phyloP scores from a whole-genome alignment of 2,797 vertebrate genomes.

The Eidolon dupreanum region DNA sequence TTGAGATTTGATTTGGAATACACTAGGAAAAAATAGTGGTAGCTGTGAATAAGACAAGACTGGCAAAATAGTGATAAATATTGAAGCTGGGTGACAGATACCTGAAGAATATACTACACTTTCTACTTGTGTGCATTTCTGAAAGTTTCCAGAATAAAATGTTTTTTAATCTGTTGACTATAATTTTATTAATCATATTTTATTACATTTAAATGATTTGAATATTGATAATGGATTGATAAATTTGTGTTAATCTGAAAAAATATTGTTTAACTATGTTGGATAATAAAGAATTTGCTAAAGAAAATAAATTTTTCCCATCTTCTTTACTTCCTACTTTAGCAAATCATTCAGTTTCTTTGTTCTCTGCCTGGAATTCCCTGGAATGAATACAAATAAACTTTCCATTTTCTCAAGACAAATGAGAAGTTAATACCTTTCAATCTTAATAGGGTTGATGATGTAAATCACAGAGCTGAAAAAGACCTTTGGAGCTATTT shows the following conservation, averaged over 20 bases:
- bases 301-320: not conserved
- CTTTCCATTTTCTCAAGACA: not conserved
- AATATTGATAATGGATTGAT: not conserved
- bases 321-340: not conserved
- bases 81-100: not conserved
- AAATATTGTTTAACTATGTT: not conserved
- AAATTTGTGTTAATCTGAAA: not conserved
- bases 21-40: not conserved
- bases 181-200: constrained; percentile 17
- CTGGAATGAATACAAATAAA: not conserved
- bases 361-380: not conserved
- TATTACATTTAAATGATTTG: not conserved
- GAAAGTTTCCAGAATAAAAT: not conserved
- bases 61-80: not conserved
- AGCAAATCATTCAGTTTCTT: not conserved
- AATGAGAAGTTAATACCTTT: constrained; percentile 14
- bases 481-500: not conserved
- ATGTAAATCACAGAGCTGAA: not conserved
- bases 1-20: not conserved
- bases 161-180: not conserved
- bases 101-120: not conserved
- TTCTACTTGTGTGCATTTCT: not conserved
- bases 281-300: not conserved
- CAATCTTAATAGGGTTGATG: not conserved
- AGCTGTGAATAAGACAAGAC: not conserved